Evolutionary conservation across 2,888 invertebrate species (phyloP), one percentile per base, ranked within the genome.

Genomic region (Adelognathus sp.): DNA sequence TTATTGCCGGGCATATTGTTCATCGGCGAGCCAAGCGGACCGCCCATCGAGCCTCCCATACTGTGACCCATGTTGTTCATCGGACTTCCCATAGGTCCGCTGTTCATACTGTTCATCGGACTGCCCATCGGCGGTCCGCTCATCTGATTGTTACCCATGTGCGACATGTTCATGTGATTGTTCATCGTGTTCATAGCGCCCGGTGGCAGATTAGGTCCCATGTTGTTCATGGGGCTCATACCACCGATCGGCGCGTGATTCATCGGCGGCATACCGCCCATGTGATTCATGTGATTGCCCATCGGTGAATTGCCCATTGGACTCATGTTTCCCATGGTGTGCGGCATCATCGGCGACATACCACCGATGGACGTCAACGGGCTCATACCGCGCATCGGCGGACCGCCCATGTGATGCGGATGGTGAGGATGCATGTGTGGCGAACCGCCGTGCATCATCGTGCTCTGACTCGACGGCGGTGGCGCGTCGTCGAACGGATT

Each of bases 401-500:
- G 93, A 5, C 93, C 94, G 74, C 93, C 93, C 93, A 94, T 94
- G 83, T 94, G 92, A 84, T 94, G 94, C 89, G 94, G 94, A 64
- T 94, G 94, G 80, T 90, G 91, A 1, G 90, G 88, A 83, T 92
- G 92, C 89, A 92, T 91, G 76, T 92, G 92, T 1, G 92, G 92
- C 9, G 92, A 92, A 6, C 92, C 92, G 86, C 90, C 93, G 76
- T 92, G 92, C 91, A 93, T 92, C 92, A 93, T 92, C 1, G 92
- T 91, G 83, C 92, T 92, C 72, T 92, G 92, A 82, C 92, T 89
- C 83, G 92, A 90, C 56, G 92, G 92, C 1, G 93, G 92, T 60
- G 96, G 97, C 67, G 96, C 96, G 90, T 98, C 98, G 92, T 98
- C 98, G 91, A 98, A 98, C 41, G 98, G 98, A 92, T 98, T 98